Evolutionary conservation across 2,888 invertebrate genomes (phyloP).

Genomic region (Criorhina ranunculi): DNA sequence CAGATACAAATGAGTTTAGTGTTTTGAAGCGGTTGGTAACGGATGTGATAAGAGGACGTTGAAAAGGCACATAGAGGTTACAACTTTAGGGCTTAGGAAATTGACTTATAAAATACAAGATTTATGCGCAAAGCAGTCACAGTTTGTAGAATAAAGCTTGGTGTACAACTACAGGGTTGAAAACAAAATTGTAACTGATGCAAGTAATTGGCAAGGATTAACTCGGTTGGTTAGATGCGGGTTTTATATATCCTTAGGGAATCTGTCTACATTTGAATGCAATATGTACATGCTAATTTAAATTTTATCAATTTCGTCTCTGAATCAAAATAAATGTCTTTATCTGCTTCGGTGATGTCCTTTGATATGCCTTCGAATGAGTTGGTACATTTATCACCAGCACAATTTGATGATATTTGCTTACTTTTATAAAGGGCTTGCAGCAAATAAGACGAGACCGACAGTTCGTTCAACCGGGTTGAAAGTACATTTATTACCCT

Average conservation of each 20-base stretch:
- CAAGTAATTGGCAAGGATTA: not conserved
- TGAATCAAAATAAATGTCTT: too few species aligned
- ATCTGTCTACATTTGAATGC: not conserved
- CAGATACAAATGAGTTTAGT: conserved; percentile 54
- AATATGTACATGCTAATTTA: too few species aligned
- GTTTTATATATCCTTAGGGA: not conserved
- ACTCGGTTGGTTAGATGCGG: not conserved
- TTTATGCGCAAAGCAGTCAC: conserved; percentile 29
- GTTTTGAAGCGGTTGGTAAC: conserved; percentile 43
- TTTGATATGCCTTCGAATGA: too few species aligned
- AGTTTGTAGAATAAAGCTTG: conserved; percentile 26
- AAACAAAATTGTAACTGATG: conserved; percentile 4
- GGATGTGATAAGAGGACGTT: conserved; percentile 42
- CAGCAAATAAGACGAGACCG: too few species aligned
- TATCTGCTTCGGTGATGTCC: too few species aligned
- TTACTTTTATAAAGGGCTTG: too few species aligned
- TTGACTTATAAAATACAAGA: conserved; percentile 57
- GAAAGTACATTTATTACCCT: too few species aligned
- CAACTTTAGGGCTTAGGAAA: conserved; percentile 54
- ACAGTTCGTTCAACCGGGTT: too few species aligned
- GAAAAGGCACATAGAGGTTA: not conserved
- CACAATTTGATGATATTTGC: too few species aligned
- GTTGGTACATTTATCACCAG: too few species aligned
- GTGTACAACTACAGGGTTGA: not conserved
- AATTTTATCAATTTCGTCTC: too few species aligned